Conservation (phyloP, 1,140 invertebrate species). For the Nixonia krombeini region DNA sequence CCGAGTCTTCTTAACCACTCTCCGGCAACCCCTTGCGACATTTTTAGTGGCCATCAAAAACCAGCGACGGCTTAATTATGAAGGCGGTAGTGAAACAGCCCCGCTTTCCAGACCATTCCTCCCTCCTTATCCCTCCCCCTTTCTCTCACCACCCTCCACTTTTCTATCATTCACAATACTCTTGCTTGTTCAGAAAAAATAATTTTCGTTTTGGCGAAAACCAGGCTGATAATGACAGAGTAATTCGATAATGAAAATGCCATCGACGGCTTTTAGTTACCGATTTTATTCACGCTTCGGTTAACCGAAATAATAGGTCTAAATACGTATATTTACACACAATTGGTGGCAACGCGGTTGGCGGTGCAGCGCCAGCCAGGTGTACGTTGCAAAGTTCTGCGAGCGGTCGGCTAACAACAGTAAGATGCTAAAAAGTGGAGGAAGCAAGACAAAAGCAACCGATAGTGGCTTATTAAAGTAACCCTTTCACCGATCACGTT, state of each 20-base stretch:
- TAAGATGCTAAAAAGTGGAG: too few relatives aligned
- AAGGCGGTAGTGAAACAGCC: conserved; percentile 50
- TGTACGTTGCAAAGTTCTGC: too few relatives aligned
- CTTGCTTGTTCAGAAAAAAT: background rate
- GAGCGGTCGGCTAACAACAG: too few relatives aligned
- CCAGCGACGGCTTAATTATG: conserved; percentile 68
- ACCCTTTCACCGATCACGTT: too few relatives aligned
- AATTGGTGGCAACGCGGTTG: too few relatives aligned
- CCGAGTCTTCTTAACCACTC: conserved; percentile 64
- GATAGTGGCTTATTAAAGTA: too few relatives aligned
- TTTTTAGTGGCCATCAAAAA: conserved; percentile 72
- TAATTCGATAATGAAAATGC: conserved; percentile 16
- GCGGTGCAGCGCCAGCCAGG: too few relatives aligned
- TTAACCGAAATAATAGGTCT: conserved; percentile 10
- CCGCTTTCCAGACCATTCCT: conserved; percentile 30
- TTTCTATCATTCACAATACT: conserved; percentile 8
- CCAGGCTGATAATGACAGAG: conserved; percentile 7
- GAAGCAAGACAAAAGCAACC: too few relatives aligned
- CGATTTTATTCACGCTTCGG: background rate
- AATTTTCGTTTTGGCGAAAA: conserved; percentile 31
- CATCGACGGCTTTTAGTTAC: conserved; percentile 6
- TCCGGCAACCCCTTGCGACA: conserved; percentile 63
- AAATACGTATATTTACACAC: too few relatives aligned
- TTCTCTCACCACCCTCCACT: too few relatives aligned
- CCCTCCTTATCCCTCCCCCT: too few relatives aligned